Conservation (phyloP, 2,113 vertebrate species). For the Scytalopus superciliaris region DNA sequence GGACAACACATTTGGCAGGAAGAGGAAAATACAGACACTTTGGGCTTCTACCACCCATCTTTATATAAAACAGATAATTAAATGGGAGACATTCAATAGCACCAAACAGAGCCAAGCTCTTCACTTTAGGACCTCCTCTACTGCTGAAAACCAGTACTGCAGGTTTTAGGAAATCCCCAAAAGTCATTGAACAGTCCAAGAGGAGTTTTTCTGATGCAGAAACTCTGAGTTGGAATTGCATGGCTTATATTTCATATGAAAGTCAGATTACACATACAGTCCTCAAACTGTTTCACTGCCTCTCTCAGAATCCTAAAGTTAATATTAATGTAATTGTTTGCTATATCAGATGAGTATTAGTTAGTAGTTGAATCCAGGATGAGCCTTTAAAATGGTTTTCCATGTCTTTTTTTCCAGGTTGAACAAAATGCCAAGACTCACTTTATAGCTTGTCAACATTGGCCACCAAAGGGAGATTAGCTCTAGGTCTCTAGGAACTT, state of each 20-base stretch:
- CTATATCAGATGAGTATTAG: background rate
- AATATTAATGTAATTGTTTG: background rate
- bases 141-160: background rate
- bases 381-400: constrained; percentile 17
- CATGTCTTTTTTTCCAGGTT: constrained; percentile 22
- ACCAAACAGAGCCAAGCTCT: background rate
- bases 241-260: background rate
- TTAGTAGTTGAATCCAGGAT: constrained; percentile 15
- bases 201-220: background rate
- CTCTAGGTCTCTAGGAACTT: constrained; percentile 38
- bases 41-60: background rate
- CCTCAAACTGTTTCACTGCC: background rate
- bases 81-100: background rate
- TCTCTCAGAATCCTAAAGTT: background rate
- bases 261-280: background rate
- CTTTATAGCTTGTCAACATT: constrained; percentile 54
- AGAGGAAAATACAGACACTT: background rate
- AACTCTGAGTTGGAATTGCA: background rate
- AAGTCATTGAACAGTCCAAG: background rate
- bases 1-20: background rate
- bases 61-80: background rate
- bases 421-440: background rate
- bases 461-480: constrained; percentile 38
- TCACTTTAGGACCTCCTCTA: background rate
- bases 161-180: background rate